Percentiles rank a stretch among this genome's conserved stretches.
Conservation (phyloP, 2,113 vertebrate genomes). For the Trogon melanurus region DNA sequence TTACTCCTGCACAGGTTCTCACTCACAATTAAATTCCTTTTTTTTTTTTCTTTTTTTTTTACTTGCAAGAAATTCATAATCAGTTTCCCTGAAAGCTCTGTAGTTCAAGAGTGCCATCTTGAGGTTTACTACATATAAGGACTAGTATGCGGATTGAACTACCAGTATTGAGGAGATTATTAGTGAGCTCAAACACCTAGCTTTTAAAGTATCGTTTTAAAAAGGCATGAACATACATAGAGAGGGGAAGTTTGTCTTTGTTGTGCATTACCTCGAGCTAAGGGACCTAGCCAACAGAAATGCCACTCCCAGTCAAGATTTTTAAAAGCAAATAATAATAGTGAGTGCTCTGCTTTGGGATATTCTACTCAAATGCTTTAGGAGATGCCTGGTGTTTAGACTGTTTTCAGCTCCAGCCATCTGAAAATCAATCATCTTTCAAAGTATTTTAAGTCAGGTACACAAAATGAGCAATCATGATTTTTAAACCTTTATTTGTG, state of each 20-base stretch:
- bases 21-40: not conserved
- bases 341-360: not conserved
- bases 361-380: not conserved
- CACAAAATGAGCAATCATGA: not conserved
- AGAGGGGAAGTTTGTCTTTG: not conserved
- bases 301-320: not conserved
- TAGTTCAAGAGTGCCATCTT: conserved; percentile 82
- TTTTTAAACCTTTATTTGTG: not conserved
- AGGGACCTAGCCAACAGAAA: not conserved
- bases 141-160: not conserved
- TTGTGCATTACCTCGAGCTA: not conserved
- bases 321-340: not conserved
- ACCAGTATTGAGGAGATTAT: not conserved
- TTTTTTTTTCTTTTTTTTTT: not conserved
- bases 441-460: not conserved
- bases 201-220: not conserved
- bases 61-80: not conserved
- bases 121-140: conserved; percentile 62
- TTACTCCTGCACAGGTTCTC: conserved; percentile 31
- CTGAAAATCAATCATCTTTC: not conserved
- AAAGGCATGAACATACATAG: not conserved
- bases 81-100: conserved; percentile 44
- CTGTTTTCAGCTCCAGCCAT: not conserved
- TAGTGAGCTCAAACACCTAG: not conserved
- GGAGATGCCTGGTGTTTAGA: not conserved